Evolutionary conservation across 2,797 vertebrate species (phyloP), one percentile per base, ranked within the genome.

Genomic region (Tinamus major): DNA sequence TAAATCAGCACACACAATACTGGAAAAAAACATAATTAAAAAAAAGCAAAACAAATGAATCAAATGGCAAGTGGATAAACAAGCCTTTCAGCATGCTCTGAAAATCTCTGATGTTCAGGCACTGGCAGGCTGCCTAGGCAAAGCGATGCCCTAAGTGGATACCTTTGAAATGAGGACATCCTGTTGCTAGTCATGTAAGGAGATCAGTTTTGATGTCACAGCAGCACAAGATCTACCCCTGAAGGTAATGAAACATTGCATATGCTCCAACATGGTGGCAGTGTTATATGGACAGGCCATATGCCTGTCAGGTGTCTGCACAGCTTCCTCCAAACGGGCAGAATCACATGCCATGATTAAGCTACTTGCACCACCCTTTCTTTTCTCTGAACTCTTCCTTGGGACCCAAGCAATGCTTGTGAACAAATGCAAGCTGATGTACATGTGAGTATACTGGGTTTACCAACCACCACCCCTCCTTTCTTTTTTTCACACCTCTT

Each of bases 1-100:
- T 51, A 92, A 82, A 85, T 35, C 33, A 71, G 24, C 62, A 89
- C 93, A 75, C 26, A 31, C 14, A 59, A 24, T 49, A 27, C 21
- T 35, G 35, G 12, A 48, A 10, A 59, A 63, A 63, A 21, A n/a
- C 16, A 10, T 6, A 44, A 72, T 46, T 84, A 33, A 53, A 90
- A 74, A 8, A 84, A 91, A 86, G 26, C 10, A 79, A 88, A 88
- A 24, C 26, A 68, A 58, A 21, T 10, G 19, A 71, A 74, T 49
- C 17, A 64, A 81, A 81, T 13, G 11, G 13, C 17, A 85, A 58
- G 15, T 18, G 67, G 39, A 64, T 31, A 80, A 18, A 31, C 61
- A 4, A 68, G 24, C 4, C 8, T 69, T 74, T 18, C 19, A 65
- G 10, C 7, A 6, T 14, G 3, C 55, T n/a, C 49, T 62, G 42